Evolutionary conservation across 1,140 invertebrate genomes (phyloP).

Genomic region (Bombus pyrosoma): DNA sequence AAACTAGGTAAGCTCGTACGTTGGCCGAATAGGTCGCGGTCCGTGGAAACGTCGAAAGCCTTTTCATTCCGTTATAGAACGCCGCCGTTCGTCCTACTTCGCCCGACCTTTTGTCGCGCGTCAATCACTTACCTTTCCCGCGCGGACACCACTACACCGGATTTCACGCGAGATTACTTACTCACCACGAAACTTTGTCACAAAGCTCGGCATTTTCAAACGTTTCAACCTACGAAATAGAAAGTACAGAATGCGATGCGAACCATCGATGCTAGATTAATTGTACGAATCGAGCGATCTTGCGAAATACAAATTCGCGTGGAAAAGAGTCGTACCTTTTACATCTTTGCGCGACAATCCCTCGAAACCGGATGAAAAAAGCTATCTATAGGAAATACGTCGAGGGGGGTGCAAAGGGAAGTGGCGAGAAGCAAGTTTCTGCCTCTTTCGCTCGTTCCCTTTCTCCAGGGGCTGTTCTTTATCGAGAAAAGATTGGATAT

Average conservation of each 20-base stretch:
- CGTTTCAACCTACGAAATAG: no score
- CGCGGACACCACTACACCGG: no score
- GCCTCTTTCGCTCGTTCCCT: not conserved
- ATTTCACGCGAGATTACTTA: not conserved
- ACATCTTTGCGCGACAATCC: not conserved
- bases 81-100: not conserved
- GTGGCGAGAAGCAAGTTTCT: not conserved
- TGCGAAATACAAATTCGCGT: not conserved
- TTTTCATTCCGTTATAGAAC: not conserved
- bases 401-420: not conserved
- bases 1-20: slow-evolving; percentile 46
- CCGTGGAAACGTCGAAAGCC: not conserved
- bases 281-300: not conserved
- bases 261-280: not conserved
- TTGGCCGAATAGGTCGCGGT: not conserved
- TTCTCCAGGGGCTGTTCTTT: not conserved
- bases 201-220: not conserved
- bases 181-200: not conserved
- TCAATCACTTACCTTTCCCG: no score
- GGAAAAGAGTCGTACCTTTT: not conserved
- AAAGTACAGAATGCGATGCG: no score
- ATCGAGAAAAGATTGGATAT: not conserved
- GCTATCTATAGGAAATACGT: not conserved
- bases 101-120: not conserved
- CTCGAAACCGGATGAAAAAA: not conserved